These are phyloP conservation scores for Tinea trinotella DNA, from an alignment of 2,888 invertebrate species.

Conservation along the genomic window DNA sequence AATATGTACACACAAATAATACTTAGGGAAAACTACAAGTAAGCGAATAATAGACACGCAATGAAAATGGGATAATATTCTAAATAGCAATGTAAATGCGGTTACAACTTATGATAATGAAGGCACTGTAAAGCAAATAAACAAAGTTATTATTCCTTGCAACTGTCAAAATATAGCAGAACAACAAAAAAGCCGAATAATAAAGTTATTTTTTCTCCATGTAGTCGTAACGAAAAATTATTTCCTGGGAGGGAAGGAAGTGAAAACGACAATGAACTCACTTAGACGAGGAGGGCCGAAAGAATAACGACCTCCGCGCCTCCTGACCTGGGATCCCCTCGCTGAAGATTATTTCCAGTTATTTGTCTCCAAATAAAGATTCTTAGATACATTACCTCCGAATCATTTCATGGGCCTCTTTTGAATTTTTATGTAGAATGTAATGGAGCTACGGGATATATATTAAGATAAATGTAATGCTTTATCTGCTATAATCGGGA, in stretches of 20 bases:
- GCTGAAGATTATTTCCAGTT: conserved; percentile 46
- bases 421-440: conserved; percentile 15
- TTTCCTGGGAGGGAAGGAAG: conserved; percentile 54
- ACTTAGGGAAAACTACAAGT: neutral
- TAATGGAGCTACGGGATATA: neutral
- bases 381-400: conserved; percentile 15
- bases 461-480: conserved; percentile 10
- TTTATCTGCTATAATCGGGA: conserved; percentile 6
- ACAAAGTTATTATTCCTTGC: conserved; percentile 14
- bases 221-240: conserved; percentile 47
- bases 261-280: conserved; percentile 55
- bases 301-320: conserved; percentile 48
- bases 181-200: conserved; percentile 18
- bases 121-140: neutral
- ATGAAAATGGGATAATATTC: neutral
- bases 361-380: conserved; percentile 40
- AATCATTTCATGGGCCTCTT: conserved; percentile 8
- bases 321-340: conserved; percentile 20
- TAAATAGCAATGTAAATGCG: neutral
- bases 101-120: conserved; percentile 7
- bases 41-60: neutral
- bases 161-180: conserved; percentile 17
- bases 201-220: conserved; percentile 18
- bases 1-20: neutral
- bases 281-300: conserved; percentile 43